A percentile compares a stretch with the other conserved stretches of the same genome.
Conservation (phyloP, 2,797 vertebrate genomes). For the Lindbergichthys nudifrons region DNA sequence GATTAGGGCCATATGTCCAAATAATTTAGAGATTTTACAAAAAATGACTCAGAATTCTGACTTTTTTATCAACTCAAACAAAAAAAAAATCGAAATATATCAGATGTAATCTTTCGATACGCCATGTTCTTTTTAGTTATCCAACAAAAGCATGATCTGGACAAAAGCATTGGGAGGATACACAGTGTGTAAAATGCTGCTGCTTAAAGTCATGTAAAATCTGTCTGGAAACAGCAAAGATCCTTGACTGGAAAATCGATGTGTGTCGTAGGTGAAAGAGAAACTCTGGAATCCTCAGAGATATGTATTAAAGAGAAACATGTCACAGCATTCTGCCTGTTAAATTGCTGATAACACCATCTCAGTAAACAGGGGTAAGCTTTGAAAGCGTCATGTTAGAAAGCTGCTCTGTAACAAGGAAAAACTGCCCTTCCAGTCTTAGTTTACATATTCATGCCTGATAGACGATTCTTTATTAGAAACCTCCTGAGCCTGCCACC, state of each 20-base stretch:
- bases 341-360: slow-evolving; percentile 27
- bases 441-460: too few species aligned
- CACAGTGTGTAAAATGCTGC: background rate
- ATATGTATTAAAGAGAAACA: slow-evolving; percentile 34
- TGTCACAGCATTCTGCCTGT: slow-evolving; percentile 32
- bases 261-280: slow-evolving; percentile 13
- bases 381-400: background rate
- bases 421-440: background rate
- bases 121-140: background rate
- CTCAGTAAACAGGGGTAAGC: slow-evolving; percentile 18
- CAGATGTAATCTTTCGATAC: background rate
- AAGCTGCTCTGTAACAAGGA: background rate
- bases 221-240: slow-evolving; percentile 22
- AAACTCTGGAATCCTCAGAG: slow-evolving; percentile 14
- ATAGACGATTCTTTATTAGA: too few species aligned
- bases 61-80: too few species aligned
- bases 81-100: too few species aligned
- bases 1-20: too few species aligned
- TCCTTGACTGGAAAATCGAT: slow-evolving; percentile 35
- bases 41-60: too few species aligned
- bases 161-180: background rate
- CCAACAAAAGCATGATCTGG: slow-evolving; percentile 24
- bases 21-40: too few species aligned
- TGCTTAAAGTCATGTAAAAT: slow-evolving; percentile 19
- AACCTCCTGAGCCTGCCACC: too few species aligned